Evolutionary conservation across 2,113 vertebrate genomes (phyloP), one percentile per base, ranked within the genome.

Genomic region (Tragelaphus scriptus): DNA sequence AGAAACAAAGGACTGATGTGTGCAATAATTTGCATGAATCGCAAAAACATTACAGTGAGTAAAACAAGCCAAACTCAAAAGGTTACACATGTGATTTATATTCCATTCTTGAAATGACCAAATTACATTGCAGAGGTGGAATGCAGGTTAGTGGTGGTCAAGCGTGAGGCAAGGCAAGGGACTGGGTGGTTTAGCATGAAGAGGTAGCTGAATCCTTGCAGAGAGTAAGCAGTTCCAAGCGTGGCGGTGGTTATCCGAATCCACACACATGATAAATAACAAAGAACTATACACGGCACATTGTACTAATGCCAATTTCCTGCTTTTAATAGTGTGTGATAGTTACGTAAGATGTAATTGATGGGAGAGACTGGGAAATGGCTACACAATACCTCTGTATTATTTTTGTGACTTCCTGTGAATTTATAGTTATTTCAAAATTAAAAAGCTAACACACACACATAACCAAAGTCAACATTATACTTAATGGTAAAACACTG

Each of bases 341-440:
- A 11, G 14, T 68, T 68, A 26, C 1, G 5, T 40, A 58, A 30
- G 85, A 30, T 2, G 13, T 4, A 13, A 19, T 4, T 51, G 36
- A n/a, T 0, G 2, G 28, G 58, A 36, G 1, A n/a, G 28, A 5
- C 2, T 7, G 47, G 63, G 7, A 4, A 86, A 26, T 65, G 36
- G 15, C 32, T 68, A 23, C 13, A 3, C 1, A 25, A 25, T 23
- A 19, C 44, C 14, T 85, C 58, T 44, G 26, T 28, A 40, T 44
- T 84, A 17, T 28, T 90, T 90, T 94, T 75, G 10, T 28, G 84
- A 71, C 30, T 84, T 90, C 17, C 86, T 32, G 8, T 58, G 40
- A 44, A 9, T 47, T 40, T 85, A 23, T 58, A 65, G 61, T 82
- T 89, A 65, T 84, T 97, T 96, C 21, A 63, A 84, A 96, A 56